These are phyloP conservation scores for Microtus pennsylvanicus DNA, from an alignment of 2,113 vertebrate genomes.

Conservation along the genomic window DNA sequence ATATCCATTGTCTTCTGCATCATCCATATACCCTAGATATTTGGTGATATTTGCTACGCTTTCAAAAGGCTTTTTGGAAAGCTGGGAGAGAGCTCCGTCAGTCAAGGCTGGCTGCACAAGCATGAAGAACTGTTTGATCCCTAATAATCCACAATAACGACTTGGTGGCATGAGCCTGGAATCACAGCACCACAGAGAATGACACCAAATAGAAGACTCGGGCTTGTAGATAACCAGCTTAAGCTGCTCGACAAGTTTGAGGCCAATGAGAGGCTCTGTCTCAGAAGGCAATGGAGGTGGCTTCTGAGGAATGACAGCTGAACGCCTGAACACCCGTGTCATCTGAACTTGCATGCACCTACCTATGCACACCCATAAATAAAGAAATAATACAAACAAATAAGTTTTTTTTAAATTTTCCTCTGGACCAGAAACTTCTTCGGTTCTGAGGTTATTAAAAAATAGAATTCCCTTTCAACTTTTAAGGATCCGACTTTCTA, in stretches of 20 bases:
- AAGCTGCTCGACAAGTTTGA: not conserved
- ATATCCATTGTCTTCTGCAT: not conserved
- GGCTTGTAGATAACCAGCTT: not conserved
- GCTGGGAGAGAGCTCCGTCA: not conserved
- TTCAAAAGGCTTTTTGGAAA: not conserved
- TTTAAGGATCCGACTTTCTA: not conserved
- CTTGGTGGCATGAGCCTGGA: not conserved
- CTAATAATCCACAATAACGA: not conserved
- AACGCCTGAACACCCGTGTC: not conserved
- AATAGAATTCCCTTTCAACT: not conserved
- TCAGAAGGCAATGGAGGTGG: not conserved
- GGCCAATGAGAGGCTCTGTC: not conserved
- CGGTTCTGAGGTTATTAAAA: not conserved
- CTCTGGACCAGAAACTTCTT: not conserved
- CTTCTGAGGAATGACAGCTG: no score
- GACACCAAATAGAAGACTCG: no score
- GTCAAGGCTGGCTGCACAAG: not conserved
- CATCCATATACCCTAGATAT: not conserved
- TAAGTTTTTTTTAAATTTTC: slow-evolving; percentile 31
- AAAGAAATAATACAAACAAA: not conserved
- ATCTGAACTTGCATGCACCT: no score
- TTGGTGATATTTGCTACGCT: slow-evolving; percentile 20
- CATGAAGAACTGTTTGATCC: not conserved
- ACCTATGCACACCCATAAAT: not conserved
- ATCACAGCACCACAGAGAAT: not conserved